phyloP scores from a whole-genome alignment of 2,113 vertebrate species.

The Garra rufa region DNA sequence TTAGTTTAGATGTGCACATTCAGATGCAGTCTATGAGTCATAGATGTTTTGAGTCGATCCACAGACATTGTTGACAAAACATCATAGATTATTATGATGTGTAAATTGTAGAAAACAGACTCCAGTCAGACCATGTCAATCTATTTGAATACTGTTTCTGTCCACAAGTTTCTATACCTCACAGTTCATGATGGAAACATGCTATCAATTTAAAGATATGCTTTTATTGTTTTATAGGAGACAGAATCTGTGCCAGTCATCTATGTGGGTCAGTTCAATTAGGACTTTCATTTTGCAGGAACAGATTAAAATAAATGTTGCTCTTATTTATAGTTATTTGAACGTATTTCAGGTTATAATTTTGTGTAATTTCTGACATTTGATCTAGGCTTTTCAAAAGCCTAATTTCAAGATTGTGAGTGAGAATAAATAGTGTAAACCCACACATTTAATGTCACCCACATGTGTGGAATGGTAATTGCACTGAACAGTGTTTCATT shows the following conservation, averaged over 20 bases:
- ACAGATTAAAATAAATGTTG: neutral
- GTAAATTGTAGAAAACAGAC: neutral
- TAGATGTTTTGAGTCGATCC: neutral
- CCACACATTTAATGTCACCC: neutral
- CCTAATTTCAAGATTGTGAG: neutral
- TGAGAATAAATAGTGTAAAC: neutral
- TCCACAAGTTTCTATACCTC: neutral
- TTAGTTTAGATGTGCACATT: neutral
- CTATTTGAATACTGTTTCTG: neutral
- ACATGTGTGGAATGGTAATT: neutral
- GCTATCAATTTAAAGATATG: neutral
- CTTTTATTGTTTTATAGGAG: neutral
- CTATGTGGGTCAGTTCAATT: slow-evolving; percentile 12
- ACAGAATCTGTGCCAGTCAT: neutral
- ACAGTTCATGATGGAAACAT: neutral
- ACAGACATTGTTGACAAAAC: neutral
- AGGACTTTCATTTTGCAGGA: neutral
- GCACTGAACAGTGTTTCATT: neutral
- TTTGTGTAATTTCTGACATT: neutral
- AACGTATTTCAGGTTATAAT: neutral
- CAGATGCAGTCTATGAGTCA: neutral
- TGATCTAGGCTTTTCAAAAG: neutral
- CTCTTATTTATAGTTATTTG: neutral
- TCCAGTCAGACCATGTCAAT: neutral
- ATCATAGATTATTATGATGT: neutral